Conservation (phyloP, 1,140 invertebrate species). For the Trissolcus basalis region DNA sequence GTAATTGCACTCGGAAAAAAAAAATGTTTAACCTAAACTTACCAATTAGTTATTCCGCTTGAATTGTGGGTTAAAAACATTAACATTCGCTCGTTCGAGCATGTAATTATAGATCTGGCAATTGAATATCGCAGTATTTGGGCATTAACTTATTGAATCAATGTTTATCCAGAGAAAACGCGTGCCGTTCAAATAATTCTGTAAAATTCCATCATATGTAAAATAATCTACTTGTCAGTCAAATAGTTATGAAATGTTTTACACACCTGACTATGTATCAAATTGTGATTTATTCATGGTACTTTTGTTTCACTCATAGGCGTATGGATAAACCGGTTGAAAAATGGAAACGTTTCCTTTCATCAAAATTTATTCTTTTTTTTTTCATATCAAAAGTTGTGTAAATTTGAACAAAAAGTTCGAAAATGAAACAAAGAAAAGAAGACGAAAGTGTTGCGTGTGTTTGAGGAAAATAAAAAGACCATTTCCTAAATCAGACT, state of each 20-base stretch:
- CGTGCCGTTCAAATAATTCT: not conserved
- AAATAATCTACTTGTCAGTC: not conserved
- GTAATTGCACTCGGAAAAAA: too few relatives aligned
- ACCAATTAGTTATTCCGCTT: not conserved
- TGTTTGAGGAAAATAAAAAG: not conserved
- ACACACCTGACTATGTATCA: not conserved
- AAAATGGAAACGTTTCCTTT: too few relatives aligned
- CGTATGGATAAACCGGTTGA: too few relatives aligned
- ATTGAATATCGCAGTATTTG: not conserved
- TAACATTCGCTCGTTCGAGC: conserved; percentile 1
- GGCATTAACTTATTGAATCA: conserved; percentile 1
- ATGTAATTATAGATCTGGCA: not conserved
- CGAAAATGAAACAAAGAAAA: too few relatives aligned
- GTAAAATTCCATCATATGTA: not conserved
- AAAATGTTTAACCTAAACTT: not conserved
- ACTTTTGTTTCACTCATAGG: too few relatives aligned
- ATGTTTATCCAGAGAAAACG: not conserved
- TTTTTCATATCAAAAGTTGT: too few relatives aligned
- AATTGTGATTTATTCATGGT: not conserved
- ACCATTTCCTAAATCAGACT: conserved; percentile 3
- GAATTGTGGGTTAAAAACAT: not conserved
- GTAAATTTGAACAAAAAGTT: too few relatives aligned
- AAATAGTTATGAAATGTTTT: not conserved
- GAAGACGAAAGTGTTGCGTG: too few relatives aligned
- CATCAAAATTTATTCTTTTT: too few relatives aligned